phyloP scores from a whole-genome alignment of 2,113 vertebrate species.

The Ceuthmochares aereus region DNA sequence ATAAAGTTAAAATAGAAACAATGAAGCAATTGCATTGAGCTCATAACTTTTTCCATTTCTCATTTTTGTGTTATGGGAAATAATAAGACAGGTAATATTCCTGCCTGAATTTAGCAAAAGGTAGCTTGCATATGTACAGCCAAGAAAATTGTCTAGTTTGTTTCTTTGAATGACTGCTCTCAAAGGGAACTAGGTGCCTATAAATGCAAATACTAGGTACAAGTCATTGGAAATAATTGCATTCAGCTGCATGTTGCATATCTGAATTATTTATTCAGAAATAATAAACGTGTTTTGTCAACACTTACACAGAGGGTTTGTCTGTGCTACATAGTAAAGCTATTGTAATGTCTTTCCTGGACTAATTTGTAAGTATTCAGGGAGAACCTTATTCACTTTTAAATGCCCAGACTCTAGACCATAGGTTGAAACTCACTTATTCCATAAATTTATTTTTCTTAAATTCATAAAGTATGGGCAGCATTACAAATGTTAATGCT shows the following conservation, averaged over 20 bases:
- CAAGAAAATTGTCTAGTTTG: not conserved
- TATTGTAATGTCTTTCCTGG: not conserved
- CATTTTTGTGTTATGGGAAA: not conserved
- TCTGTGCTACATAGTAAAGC: conserved; percentile 31
- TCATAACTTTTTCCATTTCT: not conserved
- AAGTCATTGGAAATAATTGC: conserved; percentile 44
- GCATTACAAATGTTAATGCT: conserved; percentile 78
- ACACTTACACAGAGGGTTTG: not conserved
- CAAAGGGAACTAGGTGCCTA: conserved; percentile 7
- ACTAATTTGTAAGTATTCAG: conserved; percentile 43
- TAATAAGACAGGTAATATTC: not conserved
- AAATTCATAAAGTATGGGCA: conserved; percentile 66
- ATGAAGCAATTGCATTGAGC: not conserved
- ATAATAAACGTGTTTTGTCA: conserved; percentile 31
- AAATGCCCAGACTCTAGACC: conserved; percentile 51
- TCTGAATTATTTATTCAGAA: conserved; percentile 52
- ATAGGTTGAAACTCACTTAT: conserved; percentile 39
- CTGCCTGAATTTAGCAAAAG: not conserved
- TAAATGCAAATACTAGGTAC: not conserved
- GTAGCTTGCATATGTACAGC: not conserved
- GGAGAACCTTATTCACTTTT: conserved; percentile 47
- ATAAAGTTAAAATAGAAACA: not conserved
- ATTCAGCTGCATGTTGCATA: not conserved
- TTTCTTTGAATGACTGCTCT: not conserved
- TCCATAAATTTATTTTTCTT: conserved; percentile 75